These are phyloP conservation scores for Acheta domesticus DNA, from an alignment of 2,888 invertebrate genomes.

Conservation along the genomic window DNA sequence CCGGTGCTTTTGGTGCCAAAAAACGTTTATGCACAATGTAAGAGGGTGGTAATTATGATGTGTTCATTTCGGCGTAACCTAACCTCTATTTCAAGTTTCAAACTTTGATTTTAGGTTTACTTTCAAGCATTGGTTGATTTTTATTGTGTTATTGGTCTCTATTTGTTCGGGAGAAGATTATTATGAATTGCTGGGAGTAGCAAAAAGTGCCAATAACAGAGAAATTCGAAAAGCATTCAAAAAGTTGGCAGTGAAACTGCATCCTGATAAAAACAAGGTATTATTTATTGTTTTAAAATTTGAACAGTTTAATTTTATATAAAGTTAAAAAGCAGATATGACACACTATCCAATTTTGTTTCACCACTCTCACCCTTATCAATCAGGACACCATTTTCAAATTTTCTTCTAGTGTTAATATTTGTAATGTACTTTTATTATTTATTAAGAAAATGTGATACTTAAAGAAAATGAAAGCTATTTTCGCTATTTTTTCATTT, in stretches of 20 bases:
- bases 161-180: slow-evolving; percentile 49
- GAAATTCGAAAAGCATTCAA: slow-evolving; percentile 77
- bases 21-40: no score
- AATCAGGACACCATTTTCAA: no score
- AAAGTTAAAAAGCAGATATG: no score
- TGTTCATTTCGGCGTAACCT: not conserved
- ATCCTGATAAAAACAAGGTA: slow-evolving; percentile 72
- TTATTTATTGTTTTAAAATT: slow-evolving; percentile 42
- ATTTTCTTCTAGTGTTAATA: no score
- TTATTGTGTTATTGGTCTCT: not conserved
- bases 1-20: no score
- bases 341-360: not conserved
- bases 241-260: slow-evolving; percentile 66
- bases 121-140: not conserved
- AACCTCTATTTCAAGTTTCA: not conserved
- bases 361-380: not conserved
- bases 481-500: no score
- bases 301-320: no score
- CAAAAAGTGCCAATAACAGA: slow-evolving; percentile 61
- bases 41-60: not conserved
- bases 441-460: no score
- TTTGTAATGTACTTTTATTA: no score
- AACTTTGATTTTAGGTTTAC: not conserved
- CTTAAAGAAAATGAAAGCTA: no score
- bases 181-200: slow-evolving; percentile 66